Base-by-base conservation (phyloP, 2,888 invertebrate genomes). In the Cetonia aurata region DNA sequence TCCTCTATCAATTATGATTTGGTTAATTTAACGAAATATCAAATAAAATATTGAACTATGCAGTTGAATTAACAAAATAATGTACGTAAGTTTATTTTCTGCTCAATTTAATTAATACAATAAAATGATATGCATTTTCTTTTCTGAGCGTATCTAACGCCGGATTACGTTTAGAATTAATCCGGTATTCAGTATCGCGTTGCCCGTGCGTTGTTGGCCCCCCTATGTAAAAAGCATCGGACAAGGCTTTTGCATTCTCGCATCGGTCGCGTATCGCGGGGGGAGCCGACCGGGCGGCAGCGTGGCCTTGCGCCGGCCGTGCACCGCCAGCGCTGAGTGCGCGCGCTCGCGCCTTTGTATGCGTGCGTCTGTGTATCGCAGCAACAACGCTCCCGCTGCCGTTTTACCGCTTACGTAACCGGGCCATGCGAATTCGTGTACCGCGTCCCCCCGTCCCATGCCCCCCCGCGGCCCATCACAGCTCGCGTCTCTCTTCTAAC, bases 361-460 rank as follows among this genome's bases (percentile, higher is more conserved):
- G 56, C 41, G 56, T 56, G 41, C 56, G 37, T 56, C 25, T 4
- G 25, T 25, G 25, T 25, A 56, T 41, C 56, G 33, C 17, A 2
- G 25, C 59, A n/a, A 12, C 44, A 17, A 19, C 41, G 62, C 62
- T 42, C 53, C 69, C 55, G 50, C 62, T 62, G 62, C 62, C 48
- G 62, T 62, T 62, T 62, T 62, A 48, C 52, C 68, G 71, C 71
- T 71, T 71, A 71, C 71, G 71, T 71, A 71, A 71, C 68, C 71
- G 71, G 79, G 79, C 79, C 80, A 80, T 81, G 80, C 81, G 80
- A 78, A 78, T 77, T 68, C 59, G 72, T 74, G 74, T 77, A 76
- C 77, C 74, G 75, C 78, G 52, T 73, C 73, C 74, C 73, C 69
- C 77, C 70, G 85, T 41, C 76, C 81, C 66, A 81, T 79, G 76